Conservation (phyloP, 2,888 invertebrate genomes). For the Drosophila merina region DNA sequence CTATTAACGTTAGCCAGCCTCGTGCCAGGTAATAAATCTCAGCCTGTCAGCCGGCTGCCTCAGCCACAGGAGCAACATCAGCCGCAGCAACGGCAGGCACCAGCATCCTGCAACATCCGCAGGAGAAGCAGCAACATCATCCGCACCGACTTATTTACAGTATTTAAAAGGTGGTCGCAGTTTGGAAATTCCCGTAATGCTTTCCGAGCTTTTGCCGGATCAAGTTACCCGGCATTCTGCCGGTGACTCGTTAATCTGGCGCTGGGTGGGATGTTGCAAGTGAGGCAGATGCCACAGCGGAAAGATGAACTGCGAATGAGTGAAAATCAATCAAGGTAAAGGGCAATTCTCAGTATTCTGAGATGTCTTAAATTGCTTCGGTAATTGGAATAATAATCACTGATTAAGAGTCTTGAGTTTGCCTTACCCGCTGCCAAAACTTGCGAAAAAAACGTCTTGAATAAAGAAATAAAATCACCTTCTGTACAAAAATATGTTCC, state of each 20-base stretch:
- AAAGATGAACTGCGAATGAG: conserved; percentile 29
- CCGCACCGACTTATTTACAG: conserved; percentile 35
- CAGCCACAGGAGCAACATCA: conserved; percentile 11
- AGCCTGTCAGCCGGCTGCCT: conserved; percentile 60
- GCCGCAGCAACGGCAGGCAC: conserved; percentile 19
- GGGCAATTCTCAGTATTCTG: background rate
- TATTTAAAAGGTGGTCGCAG: conserved; percentile 39
- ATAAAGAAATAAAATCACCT: too few relatives aligned
- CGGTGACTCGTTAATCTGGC: conserved; percentile 54
- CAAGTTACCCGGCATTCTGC: conserved; percentile 56
- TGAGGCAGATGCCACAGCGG: conserved; percentile 13
- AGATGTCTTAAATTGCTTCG: background rate
- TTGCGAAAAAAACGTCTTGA: too few relatives aligned
- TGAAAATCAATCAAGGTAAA: conserved; percentile 31
- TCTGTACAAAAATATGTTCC: background rate
- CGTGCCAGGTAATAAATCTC: conserved; percentile 69
- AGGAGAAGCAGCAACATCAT: conserved; percentile 20
- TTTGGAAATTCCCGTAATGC: conserved; percentile 14
- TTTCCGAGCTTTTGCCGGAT: conserved; percentile 9
- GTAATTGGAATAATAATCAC: background rate
- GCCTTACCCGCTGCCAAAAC: too few relatives aligned
- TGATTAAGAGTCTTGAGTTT: background rate
- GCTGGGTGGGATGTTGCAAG: conserved; percentile 8
- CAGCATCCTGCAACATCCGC: conserved; percentile 16
- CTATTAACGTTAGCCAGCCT: conserved; percentile 59